Percentiles rank a stretch among this genome's conserved stretches.
Evolutionary conservation across 2,113 vertebrate species (phyloP).

Genomic region (Microcebus tavaratra): DNA sequence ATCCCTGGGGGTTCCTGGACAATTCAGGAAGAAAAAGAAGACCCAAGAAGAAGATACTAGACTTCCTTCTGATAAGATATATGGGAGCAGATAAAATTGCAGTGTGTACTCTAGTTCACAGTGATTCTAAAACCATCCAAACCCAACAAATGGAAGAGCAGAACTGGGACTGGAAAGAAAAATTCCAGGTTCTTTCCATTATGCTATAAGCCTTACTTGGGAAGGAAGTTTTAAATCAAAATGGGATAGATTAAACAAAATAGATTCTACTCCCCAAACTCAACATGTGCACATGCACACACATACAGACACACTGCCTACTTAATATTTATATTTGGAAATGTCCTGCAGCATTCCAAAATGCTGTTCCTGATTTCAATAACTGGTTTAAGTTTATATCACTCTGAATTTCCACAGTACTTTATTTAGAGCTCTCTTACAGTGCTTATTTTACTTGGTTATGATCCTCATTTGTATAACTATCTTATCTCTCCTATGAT

Average conservation of each 20-base stretch:
- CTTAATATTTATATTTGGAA: not conserved
- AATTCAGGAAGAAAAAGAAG: conserved; percentile 30
- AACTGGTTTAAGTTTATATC: not conserved
- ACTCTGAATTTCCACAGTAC: conserved; percentile 30
- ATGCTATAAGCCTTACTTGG: not conserved
- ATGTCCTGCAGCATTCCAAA: not conserved
- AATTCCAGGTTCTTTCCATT: conserved; percentile 1
- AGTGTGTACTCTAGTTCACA: not conserved
- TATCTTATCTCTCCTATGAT: not conserved
- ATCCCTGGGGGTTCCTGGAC: not conserved
- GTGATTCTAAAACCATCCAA: not conserved
- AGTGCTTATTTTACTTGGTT: not conserved
- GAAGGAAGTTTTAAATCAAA: conserved; percentile 21
- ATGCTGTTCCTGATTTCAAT: not conserved
- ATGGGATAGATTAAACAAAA: not conserved
- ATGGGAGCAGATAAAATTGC: not conserved
- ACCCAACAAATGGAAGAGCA: not conserved
- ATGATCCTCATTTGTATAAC: not conserved
- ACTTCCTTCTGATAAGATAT: conserved; percentile 41
- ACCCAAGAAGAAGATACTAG: not conserved
- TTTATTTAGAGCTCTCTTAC: not conserved
- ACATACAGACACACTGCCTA: not conserved
- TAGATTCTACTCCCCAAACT: not conserved
- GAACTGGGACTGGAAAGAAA: not conserved
- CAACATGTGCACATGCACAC: not conserved